Base-by-base conservation (phyloP, 1,140 invertebrate species). In the Elysia chlorotica region DNA sequence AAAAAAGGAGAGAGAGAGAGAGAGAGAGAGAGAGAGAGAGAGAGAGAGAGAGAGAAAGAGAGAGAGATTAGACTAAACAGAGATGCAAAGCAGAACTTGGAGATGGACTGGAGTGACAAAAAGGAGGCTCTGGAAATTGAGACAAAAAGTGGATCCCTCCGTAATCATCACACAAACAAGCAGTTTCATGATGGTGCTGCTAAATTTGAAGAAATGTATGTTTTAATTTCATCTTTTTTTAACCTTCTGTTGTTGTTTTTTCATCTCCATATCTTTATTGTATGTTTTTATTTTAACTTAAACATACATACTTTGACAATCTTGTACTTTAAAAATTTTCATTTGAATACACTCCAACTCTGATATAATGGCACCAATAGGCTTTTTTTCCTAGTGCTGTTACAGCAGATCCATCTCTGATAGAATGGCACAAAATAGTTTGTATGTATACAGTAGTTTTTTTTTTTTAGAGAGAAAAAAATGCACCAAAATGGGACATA, bases 81-180 rank as follows among this genome's bases (percentile, higher is more conserved):
- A 78, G 90, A 93, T 38, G 91, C 92, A 0, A 95, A 96, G 83
- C 90, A 92, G 70, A 90, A 92, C 28, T 88, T 96, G 54, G 94
- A 96, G 87, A 92, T 91, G 78, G 94, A 96, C 82, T 96, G 94
- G 93, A 95, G 93, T 76, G 94, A 96, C 82, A 96, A 96, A 89
- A 90, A 91, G 65, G 91, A 94, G 85, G 91, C 94, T 2, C 92
- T 94, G 81, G 90, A 92, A 78, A 92, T 93, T 5, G 94, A 96
- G 71, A 81, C 83, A 41, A 76, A 73, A 36, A 83, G 82, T 76
- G 85, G 79, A 35, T 76, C 76, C 10, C 78, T 88, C 17, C 79
- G 81, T 62, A 87, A 88, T 65, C 81, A 82, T 38, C 82, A 86
- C 75, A 87, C 86, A 53, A 81, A 86, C 77, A 88, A 88, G 74